Evolutionary conservation across 2,888 invertebrate genomes (phyloP), one percentile per base, ranked within the genome.

Genomic region (Vesta saturnalis): DNA sequence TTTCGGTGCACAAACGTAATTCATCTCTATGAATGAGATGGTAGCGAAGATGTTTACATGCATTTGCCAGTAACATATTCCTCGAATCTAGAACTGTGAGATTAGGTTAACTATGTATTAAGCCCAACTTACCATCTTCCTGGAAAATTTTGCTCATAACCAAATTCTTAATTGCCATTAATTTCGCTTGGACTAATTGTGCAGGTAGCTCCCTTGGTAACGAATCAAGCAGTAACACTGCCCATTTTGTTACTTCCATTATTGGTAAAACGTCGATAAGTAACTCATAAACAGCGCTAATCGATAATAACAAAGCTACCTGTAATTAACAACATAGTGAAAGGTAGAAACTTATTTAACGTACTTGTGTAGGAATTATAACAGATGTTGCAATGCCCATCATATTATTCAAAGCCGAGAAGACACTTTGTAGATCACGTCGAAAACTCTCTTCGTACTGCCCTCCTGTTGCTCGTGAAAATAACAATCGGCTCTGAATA

Each of bases 31-130:
- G 89, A 0, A 91, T 89, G 1, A 97, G 85, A 80, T 97, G 96
- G 18, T 92, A 90, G 23, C 94, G 90, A 43, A 97, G 83, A 78
- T 97, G 96, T 73, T 92, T 91, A 80, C 96, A 95, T 23, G 94
- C 92, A 1, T 94, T 92, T 0, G 92, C 90, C 18, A 97, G 85
- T 3, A 97, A 87, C 64, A 94, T 89, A 78, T 92, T 92, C 65
- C 97, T 89, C 0, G 95, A 94, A 83, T 95, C 96, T 94, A 83
- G n/a, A n/a, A n/a, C n/a, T n/a, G n/a, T n/a, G n/a, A n/a, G n/a
- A 30, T 15, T 5, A 14, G 3, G n/a, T 52, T 19, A 18, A 52
- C 3, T 6, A 18, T 19, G 4, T 21, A 54, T 4, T 23, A 23
- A 21, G 23, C 19, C 8, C 4, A 55, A 72, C 72, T 73, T 78